Evolutionary conservation across 2,113 vertebrate genomes (phyloP), one percentile per base, ranked within the genome.

Genomic region (Gila orcuttii): DNA sequence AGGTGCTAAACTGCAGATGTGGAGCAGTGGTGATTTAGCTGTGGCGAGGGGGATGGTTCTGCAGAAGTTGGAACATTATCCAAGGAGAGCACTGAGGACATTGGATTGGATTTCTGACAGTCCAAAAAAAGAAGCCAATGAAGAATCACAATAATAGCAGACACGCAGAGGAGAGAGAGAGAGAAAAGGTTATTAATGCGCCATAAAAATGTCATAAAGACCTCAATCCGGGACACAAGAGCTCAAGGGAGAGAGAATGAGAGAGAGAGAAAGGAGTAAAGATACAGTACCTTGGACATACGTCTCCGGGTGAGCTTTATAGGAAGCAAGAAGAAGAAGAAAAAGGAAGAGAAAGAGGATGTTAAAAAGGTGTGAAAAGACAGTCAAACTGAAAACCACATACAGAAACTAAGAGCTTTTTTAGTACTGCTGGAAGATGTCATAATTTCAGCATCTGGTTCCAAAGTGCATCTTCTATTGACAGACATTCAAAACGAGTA

Each of bases 271-370:
- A 42, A 79, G 31, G 85, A 82, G 85, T 85, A 3, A 78, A 33
- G 23, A 80, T 96, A 99, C 97, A 96, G 95, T 99, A 99, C 98
- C 98, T 99, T 99, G 98, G 87, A 99, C 97, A 97, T 98, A 97
- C 94, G 97, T 96, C 96, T 99, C 98, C 96, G 98, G 98, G 97
- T 99, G 97, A 96, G 97, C 97, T 99, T 98, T 94, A 94, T 93
- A 89, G 79, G 83, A 74, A 84, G 85, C 85, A 66, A 59, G 10
- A 59, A 47, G 15, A 55, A 68, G 33, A 69, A 39, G 66, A 69
- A 13, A 73, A 69, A 91, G 69, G 83, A 42, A 90, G 42, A 84
- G 79, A 91, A 85, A 89, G 85, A 91, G 71, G 93, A 92, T 92
- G 93, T 96, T 94, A 96, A 96, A 88, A 39, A 80, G 47, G 42